Evolutionary conservation across 2,113 vertebrate species (phyloP).

Genomic region (Synchiropus splendidus): DNA sequence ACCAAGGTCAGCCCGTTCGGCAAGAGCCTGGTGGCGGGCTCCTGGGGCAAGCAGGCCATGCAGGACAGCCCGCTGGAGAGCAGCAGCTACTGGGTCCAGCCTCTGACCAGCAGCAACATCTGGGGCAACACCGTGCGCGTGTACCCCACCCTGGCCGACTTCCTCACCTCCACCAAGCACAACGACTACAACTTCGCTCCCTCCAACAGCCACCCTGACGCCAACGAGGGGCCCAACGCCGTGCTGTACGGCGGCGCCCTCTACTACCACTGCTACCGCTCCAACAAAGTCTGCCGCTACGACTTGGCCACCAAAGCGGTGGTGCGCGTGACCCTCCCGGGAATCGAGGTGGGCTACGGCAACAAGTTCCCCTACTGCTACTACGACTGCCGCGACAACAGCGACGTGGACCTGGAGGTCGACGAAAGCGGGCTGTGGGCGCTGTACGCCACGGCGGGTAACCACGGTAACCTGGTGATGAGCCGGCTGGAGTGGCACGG

Average conservation of each 20-base stretch:
- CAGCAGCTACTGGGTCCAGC: conserved; percentile 73
- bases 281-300: conserved; percentile 43
- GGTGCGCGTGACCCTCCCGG: conserved; percentile 50
- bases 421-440: conserved; percentile 65
- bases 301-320: conserved; percentile 22
- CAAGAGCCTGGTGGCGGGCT: conserved; percentile 68
- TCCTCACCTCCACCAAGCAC: conserved; percentile 58
- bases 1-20: conserved; percentile 75
- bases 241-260: conserved; percentile 68
- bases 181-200: conserved; percentile 12
- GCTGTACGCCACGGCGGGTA: conserved; percentile 54
- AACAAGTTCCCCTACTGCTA: conserved; percentile 83
- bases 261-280: conserved; percentile 66
- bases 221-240: conserved; percentile 69
- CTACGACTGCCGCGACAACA: conserved; percentile 55
- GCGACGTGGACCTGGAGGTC: conserved; percentile 69
- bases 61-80: conserved; percentile 12
- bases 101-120: conserved; percentile 52
- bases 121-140: conserved; percentile 59
- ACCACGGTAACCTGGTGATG: conserved; percentile 60
- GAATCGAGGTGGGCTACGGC: conserved; percentile 54
- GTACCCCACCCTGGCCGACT: conserved; percentile 65
- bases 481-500: conserved; percentile 43
- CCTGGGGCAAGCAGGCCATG: conserved; percentile 75
- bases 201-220: conserved; percentile 21